Base-by-base conservation (phyloP, 2,888 invertebrate species). In the Autographa gamma region DNA sequence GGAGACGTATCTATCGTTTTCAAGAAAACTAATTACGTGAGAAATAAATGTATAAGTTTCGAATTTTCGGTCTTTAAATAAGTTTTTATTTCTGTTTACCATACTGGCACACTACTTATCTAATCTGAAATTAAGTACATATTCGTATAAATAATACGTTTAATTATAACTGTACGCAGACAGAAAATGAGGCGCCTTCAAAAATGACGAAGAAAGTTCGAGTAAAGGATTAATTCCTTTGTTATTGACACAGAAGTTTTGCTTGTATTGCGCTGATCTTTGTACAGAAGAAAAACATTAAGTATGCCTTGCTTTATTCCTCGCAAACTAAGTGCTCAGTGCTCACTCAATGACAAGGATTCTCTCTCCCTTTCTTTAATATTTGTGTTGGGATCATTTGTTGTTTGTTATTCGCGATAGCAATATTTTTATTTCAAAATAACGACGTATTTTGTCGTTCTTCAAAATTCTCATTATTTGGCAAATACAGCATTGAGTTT, bases 211-310 rank as follows among this genome's bases (percentile, higher is more conserved):
- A 58, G n/a, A 3, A 70, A 68, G 25, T 79, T 68, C 54, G 32
- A 56, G 59, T 62, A 59, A 71, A 69, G 60, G 70, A 79, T 65
- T 70, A 66, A 58, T 65, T 52, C 64, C 60, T 79, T 75, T 77
- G 68, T 64, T 79, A 79, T 77, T 75, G 79, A 75, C 63, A 68
- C 59, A 31, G 79, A 79, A 71, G 59, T 67, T 66, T 66, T 66
- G 79, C 70, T 56, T 78, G 69, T 56, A 67, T 69, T 63, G 13
- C 52, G 66, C 63, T 71, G 80, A 79, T 77, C 80, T 77, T 76
- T 76, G 71, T 56, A n/a, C 63, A 59, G 66, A 79, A 77, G 77
- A 71, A 79, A 71, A 79, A 77, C 64, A 79, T 43, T 66, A 77
- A 77, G 79, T 79, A 67, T 68, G 11, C 71, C 38, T 31, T 75